Conservation (phyloP, 2,797 vertebrate species). For the Thalassophryne amazonica region DNA sequence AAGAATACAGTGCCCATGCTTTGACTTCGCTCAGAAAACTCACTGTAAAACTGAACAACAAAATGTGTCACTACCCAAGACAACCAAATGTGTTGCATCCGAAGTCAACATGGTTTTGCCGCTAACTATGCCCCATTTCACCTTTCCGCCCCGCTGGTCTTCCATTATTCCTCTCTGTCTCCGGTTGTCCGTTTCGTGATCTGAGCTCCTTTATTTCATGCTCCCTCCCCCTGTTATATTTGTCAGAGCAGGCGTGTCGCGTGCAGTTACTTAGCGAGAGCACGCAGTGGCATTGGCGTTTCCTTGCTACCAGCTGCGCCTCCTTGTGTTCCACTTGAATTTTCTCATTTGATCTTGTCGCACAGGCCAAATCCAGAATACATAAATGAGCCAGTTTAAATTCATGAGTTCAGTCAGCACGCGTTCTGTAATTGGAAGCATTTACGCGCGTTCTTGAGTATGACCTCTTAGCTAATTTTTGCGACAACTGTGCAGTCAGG, state of each 20-base stretch:
- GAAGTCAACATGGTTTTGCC: too few relatives aligned
- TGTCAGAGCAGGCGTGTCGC: background rate
- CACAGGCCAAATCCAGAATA: slow-evolving; percentile 57
- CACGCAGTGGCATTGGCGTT: slow-evolving; percentile 10
- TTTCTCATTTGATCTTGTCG: slow-evolving; percentile 57
- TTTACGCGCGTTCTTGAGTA: slow-evolving; percentile 46
- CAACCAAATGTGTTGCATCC: too few relatives aligned
- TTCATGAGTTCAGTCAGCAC: slow-evolving; percentile 63
- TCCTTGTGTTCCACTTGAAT: slow-evolving; percentile 43
- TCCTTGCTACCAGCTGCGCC: slow-evolving; percentile 7
- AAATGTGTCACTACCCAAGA: too few relatives aligned
- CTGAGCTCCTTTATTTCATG: background rate
- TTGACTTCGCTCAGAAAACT: too few relatives aligned
- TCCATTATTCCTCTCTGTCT: slow-evolving; percentile 25
- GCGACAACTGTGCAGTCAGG: slow-evolving; percentile 15
- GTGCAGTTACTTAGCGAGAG: slow-evolving; percentile 9
- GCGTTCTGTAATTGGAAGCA: slow-evolving; percentile 52
- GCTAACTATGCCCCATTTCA: slow-evolving; percentile 22
- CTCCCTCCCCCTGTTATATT: background rate
- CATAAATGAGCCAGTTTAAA: slow-evolving; percentile 74
- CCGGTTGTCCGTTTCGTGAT: slow-evolving; percentile 37
- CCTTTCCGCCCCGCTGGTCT: slow-evolving; percentile 36
- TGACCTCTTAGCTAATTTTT: slow-evolving; percentile 15
- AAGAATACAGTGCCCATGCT: too few relatives aligned
- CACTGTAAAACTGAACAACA: too few relatives aligned